Percentiles rank a stretch among this genome's conserved stretches.
Evolutionary conservation across 2,113 vertebrate genomes (phyloP).

Genomic region (Hippotragus niger): DNA sequence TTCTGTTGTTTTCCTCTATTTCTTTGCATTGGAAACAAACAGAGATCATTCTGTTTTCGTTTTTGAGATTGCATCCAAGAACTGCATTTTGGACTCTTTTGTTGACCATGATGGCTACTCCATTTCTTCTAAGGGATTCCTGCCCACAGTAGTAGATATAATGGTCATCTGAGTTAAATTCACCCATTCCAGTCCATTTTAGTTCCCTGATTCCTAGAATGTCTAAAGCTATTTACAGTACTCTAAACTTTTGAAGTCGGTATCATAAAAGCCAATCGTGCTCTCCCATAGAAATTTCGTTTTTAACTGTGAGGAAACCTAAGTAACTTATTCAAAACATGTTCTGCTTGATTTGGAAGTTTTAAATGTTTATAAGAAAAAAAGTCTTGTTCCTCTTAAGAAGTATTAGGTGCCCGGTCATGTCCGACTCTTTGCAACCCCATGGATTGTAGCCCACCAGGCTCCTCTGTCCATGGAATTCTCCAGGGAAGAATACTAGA

Average conservation of each 20-base stretch:
- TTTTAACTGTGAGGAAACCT: not conserved
- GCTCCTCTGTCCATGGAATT: not conserved
- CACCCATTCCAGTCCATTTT: too few relatives aligned
- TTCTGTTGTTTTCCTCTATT: too few relatives aligned
- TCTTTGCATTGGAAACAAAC: too few relatives aligned
- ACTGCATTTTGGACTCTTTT: too few relatives aligned
- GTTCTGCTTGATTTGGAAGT: not conserved
- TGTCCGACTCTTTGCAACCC: not conserved
- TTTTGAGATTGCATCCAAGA: too few relatives aligned
- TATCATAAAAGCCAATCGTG: not conserved
- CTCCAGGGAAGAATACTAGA: not conserved
- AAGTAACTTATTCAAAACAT: not conserved
- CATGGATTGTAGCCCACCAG: not conserved
- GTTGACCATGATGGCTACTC: too few relatives aligned
- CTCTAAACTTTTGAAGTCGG: not conserved
- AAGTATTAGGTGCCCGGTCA: not conserved
- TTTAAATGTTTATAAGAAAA: not conserved
- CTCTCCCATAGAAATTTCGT: not conserved
- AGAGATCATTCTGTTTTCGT: too few relatives aligned
- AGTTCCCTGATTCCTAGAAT: too few relatives aligned
- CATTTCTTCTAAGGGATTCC: too few relatives aligned
- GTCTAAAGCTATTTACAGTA: not conserved
- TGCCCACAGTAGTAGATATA: too few relatives aligned
- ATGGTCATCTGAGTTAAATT: too few relatives aligned
- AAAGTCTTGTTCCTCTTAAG: not conserved